Conservation (phyloP, 2,888 invertebrate genomes). For the Muschampia plurimacula region DNA sequence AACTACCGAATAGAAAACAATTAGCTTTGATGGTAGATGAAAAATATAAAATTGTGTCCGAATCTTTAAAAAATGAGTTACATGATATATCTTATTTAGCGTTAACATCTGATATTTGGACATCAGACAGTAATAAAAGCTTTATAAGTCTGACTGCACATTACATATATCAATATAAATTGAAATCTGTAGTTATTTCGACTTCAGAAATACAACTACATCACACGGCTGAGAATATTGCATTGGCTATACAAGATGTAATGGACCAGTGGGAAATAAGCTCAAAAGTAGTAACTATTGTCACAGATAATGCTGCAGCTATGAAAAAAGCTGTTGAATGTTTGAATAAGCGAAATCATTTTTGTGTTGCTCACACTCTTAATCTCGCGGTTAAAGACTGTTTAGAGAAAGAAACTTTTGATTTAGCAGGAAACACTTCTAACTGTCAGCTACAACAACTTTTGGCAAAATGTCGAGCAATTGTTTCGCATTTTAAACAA, state of each 20-base stretch:
- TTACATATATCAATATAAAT: neutral
- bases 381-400: neutral
- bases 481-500: too few species aligned
- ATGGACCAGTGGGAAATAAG: neutral
- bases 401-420: conserved; percentile 37
- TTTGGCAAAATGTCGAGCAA: neutral
- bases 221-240: too few species aligned
- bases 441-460: conserved; percentile 35
- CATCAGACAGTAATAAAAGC: conserved; percentile 13
- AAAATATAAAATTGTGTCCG: neutral
- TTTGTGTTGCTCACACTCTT: neutral
- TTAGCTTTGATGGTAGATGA: neutral
- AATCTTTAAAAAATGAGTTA: neutral
- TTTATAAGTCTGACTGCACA: conserved; percentile 1
- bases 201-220: too few species aligned
- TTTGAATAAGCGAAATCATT: neutral
- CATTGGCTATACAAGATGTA: too few species aligned
- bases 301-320: neutral
- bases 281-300: neutral
- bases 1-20: conserved; percentile 6
- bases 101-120: conserved; percentile 12
- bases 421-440: conserved; percentile 39
- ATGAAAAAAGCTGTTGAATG: neutral
- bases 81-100: conserved; percentile 1
- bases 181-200: too few species aligned